Evolutionary conservation across 2,888 invertebrate genomes (phyloP), one percentile per base, ranked within the genome.

Genomic region (Pollenia griseotomentosa): DNA sequence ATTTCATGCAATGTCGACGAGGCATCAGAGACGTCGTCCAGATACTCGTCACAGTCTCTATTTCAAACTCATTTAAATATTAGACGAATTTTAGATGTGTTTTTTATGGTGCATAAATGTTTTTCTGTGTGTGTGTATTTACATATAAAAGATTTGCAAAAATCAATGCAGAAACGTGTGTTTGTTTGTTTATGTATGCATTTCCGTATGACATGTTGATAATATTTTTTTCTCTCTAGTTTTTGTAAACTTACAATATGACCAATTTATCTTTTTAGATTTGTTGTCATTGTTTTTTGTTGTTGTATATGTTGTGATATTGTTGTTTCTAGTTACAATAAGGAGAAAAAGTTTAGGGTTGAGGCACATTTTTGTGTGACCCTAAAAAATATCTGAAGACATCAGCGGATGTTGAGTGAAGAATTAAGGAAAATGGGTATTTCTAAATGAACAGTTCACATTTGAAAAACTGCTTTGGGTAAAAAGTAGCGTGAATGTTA

Each of bases 1-100:
- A 79, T 83, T 86, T 82, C 70, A 86, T 74, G 61, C 63, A 59
- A 65, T 57, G 70, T 57, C 63, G 46, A 57, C 75, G 66, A 79
- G 57, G 65, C 73, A 80, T 75, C 65, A 55, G 61, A 78, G 48
- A 59, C 63, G 16, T 77, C 42, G 53, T 65, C 71, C 44, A 48
- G 16, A 44, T 57, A 66, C 53, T 68, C 70, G 70, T 74, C 74
- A 74, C 66, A 82, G 66, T 66, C 48, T 82, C 73, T 82, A 74
- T 82, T 42, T 82, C 74, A 82, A 59, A 66, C 40, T 66, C 42
- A 82, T 82, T 74, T 59, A 59, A 70, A 80, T 80, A 80, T 80
- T 61, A 61, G 51, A 71, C 70, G 33, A 19, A 42, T 80, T 51
- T 53, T 16, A 14, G 19, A 16, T 48, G 16, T 23, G 10, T 44